Conservation (phyloP, 2,797 vertebrate genomes). For the Enteromius fasciolatus region DNA sequence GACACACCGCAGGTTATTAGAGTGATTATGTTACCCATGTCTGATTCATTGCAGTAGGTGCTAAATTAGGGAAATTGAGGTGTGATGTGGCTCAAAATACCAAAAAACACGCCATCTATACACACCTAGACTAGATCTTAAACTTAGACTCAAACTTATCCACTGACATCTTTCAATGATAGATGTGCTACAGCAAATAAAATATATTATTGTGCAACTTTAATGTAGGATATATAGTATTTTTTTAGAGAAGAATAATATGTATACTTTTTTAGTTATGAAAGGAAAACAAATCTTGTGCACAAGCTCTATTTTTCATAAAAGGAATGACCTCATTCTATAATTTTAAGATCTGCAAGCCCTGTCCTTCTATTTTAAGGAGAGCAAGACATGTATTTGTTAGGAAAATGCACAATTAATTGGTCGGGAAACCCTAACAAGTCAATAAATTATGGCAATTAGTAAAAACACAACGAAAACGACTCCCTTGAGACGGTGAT, state of each 20-base stretch:
- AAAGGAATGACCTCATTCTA: not conserved
- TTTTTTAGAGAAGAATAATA: not conserved
- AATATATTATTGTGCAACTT: not conserved
- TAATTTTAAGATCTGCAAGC: not conserved
- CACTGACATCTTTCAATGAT: not conserved
- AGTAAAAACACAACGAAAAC: constrained; percentile 77
- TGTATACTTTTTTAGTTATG: not conserved
- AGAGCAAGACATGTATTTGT: constrained; percentile 69
- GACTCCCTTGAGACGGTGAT: constrained; percentile 74
- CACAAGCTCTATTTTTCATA: not conserved
- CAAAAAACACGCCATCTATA: not conserved
- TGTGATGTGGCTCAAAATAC: not conserved
- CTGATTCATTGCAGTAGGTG: constrained; percentile 31
- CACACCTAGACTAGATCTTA: not conserved
- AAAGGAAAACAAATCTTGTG: not conserved
- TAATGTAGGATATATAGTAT: not conserved
- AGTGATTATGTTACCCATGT: not conserved
- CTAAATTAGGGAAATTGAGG: constrained; percentile 1
- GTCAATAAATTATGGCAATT: constrained; percentile 81
- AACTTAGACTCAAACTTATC: not conserved
- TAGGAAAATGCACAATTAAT: constrained; percentile 77
- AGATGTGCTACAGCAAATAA: not conserved
- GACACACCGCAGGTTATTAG: not conserved
- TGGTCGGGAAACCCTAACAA: constrained; percentile 79
- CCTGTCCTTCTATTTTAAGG: not conserved